Base-by-base conservation (phyloP, 2,113 vertebrate species). In the Romanogobio albipinnatus region DNA sequence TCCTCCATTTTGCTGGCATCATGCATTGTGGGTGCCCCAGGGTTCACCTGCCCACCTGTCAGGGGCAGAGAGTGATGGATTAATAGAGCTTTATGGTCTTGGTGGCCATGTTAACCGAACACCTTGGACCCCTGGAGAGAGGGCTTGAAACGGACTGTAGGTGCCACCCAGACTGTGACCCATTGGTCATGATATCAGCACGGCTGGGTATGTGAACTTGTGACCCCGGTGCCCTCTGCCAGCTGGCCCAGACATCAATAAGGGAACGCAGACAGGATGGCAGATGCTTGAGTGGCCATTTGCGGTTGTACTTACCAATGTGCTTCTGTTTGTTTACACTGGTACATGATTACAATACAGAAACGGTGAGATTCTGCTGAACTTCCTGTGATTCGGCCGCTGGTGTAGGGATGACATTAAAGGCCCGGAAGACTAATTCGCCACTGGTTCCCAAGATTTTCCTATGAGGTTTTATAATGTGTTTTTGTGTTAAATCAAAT, bases 31-130 rank as follows among this genome's bases (percentile, higher is more conserved):
- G 82, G 26, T 77, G 84, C 86, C 59, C 15, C 76, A 33, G 74
- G 43, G 89, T 86, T 84, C 83, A 39, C 68, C 74, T 86, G 83
- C 88, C 87, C 83, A 81, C 77, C 71, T 85, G 83, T 88, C 87
- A 64, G 83, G 78, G 84, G 33, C 66, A 33, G 13, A 71, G 29
- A 51, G 33, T 76, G 88, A 87, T 87, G 85, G 86, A 91, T 91
- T 87, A 87, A 79, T 75, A 79, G 81, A 75, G 76, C 77, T 70
- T 49, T 76, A 62, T 68, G 64, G 76, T 76, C 71, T 73, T 71
- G 53, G 68, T 53, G 84, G 61, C 68, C 59, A 83, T 70, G 79
- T 84, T 86, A 77, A 74, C 26, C 39, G 5, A 71, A 58, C 83
- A 76, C 49, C 29, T 49, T 49, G 59, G 80, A 73, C 59, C 47